Conservation (phyloP, 2,113 vertebrate species). For the Barnardius zonarius region DNA sequence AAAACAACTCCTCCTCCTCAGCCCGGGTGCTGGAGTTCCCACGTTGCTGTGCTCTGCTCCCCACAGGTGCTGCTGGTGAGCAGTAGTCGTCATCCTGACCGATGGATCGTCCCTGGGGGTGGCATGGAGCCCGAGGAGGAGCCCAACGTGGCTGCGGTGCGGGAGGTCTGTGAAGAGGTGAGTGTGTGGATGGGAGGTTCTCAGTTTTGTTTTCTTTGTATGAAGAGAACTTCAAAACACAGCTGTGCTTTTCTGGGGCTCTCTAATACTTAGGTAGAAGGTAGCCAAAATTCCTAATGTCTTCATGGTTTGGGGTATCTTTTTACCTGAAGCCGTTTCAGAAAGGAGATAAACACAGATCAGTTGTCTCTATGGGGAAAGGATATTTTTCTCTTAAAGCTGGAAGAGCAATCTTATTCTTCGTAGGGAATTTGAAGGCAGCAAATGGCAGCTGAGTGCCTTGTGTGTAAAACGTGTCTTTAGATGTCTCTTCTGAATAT, state of each 20-base stretch:
- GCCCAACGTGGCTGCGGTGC: constrained; percentile 87
- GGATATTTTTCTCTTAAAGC: neutral
- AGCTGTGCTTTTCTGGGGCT: neutral
- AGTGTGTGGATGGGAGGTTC: neutral
- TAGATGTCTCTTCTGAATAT: neutral
- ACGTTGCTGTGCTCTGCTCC: neutral
- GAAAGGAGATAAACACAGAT: neutral
- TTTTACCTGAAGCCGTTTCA: neutral
- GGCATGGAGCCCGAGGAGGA: constrained; percentile 98
- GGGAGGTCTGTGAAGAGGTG: constrained; percentile 98
- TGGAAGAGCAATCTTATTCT: neutral
- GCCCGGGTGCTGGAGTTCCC: neutral
- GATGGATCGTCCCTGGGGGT: constrained; percentile 97
- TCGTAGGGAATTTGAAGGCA: neutral
- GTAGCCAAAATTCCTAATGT: neutral
- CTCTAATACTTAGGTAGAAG: neutral
- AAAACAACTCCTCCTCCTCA: neutral
- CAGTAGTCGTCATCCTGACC: constrained; percentile 95
- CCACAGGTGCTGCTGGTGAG: constrained; percentile 93
- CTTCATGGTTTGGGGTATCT: neutral
- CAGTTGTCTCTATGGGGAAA: neutral
- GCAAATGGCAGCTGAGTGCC: neutral
- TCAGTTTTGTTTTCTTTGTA: neutral
- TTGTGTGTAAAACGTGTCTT: neutral
- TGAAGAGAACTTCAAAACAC: neutral